Conservation (phyloP, 2,888 invertebrate genomes). For the Fissipunctia ypsillon region DNA sequence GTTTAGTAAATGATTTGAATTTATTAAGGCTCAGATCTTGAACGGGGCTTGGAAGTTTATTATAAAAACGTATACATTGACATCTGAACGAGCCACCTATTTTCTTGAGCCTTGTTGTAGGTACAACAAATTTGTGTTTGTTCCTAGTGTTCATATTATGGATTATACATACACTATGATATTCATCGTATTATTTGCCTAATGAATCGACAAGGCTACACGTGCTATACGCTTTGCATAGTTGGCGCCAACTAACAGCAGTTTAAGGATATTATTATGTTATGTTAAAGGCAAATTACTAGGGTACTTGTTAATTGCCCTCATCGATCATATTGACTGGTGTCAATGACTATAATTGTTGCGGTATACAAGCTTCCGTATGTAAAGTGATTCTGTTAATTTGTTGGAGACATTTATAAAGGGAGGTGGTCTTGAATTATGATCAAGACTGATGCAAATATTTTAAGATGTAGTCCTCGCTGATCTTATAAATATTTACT, state of each 20-base stretch:
- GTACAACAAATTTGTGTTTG: too few relatives aligned
- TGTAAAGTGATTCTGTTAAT: constrained; percentile 38
- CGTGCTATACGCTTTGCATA: constrained; percentile 54
- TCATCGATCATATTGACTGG: constrained; percentile 57
- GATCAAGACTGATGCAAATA: constrained; percentile 3
- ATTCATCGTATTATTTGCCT: constrained; percentile 42
- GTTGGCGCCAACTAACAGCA: constrained; percentile 52
- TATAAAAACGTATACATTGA: too few relatives aligned
- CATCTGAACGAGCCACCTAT: too few relatives aligned
- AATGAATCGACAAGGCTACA: constrained; percentile 44
- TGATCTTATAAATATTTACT: too few relatives aligned
- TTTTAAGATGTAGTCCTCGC: background rate
- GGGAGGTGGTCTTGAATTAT: constrained; percentile 5
- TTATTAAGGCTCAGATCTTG: too few relatives aligned
- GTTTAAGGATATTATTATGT: constrained; percentile 42
- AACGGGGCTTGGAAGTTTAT: too few relatives aligned
- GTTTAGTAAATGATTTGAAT: too few relatives aligned
- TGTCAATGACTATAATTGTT: constrained; percentile 53
- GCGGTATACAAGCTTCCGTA: constrained; percentile 50
- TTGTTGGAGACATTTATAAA: constrained; percentile 19
- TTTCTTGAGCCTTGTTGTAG: too few relatives aligned
- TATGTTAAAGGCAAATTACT: constrained; percentile 42
- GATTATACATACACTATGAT: too few relatives aligned
- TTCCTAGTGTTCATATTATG: too few relatives aligned
- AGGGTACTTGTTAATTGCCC: constrained; percentile 48